Evolutionary conservation across 2,797 vertebrate genomes (phyloP), one percentile per base, ranked within the genome.

Genomic region (Myiothlypis coronata): DNA sequence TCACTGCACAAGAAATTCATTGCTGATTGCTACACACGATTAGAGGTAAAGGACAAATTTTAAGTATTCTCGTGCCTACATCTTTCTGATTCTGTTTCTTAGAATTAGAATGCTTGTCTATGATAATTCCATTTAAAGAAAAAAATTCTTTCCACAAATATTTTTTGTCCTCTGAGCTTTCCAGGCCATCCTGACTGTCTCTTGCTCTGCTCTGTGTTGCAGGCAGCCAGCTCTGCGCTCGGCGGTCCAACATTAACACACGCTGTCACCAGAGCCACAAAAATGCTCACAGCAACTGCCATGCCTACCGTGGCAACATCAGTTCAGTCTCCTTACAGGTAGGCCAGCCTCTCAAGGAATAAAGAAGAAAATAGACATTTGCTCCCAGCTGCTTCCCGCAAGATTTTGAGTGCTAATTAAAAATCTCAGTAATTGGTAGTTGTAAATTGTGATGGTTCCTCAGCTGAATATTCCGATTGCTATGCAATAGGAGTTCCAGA

Each of bases 1-100:
- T 99, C 99, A 43, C 98, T 99, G 96, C 99, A 99, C 98, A 99
- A 99, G 98, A 99, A 99, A 96, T 99, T 99, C 91, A 99, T 99
- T 87, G 99, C 99, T 83, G 99, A 99, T 98, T 99, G 99, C 98
- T 99, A 99, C 94, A 99, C 99, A 67, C 98, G 99, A 96, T 98
- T 99, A 85, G 99, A 99, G 98, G 99, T 99, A 95, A 98, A 98
- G 78, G 79, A 70, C 35, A 39, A 55, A 39, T 79, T 71, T 80
- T 43, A 72, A 22, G 75, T 55, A 7, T 87, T 78, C 39, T 59
- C 9, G 0, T 67, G 32, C 34, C 41, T 69, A 19, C 20, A 34
- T 49, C 24, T 5, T 37, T 65, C 67, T 18, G 11, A 1, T 30
- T 63, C 60, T 55, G 4, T 20, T 5, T 59, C 34, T 72, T 79